Evolutionary conservation across 2,113 vertebrate genomes (phyloP).

Genomic region (Lathamus discolor): DNA sequence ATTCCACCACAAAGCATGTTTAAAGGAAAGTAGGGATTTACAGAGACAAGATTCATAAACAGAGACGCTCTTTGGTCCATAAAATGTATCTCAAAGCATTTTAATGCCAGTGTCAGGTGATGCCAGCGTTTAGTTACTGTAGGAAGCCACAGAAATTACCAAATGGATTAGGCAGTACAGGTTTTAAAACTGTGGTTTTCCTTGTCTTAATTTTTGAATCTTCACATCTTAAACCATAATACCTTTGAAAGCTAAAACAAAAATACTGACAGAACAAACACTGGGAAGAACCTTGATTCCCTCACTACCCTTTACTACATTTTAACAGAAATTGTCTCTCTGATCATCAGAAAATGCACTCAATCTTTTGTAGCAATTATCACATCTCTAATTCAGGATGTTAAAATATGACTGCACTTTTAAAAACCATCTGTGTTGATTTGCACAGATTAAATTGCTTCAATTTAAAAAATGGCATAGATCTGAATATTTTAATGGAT

Average conservation of each 20-base stretch:
- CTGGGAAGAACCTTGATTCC: neutral
- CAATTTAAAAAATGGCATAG: neutral
- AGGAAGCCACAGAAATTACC: neutral
- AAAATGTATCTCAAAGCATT: constrained; percentile 4
- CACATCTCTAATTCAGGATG: neutral
- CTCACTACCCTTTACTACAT: neutral
- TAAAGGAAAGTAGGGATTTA: neutral
- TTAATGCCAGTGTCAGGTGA: neutral
- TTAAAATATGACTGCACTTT: neutral
- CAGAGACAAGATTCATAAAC: neutral
- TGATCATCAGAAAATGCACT: neutral
- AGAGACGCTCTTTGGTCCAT: constrained; percentile 12
- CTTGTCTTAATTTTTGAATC: neutral
- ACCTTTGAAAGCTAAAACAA: neutral
- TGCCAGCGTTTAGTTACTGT: neutral
- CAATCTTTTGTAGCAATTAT: neutral
- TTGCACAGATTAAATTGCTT: neutral
- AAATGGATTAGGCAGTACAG: neutral
- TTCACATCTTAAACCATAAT: neutral
- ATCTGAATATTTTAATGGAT: neutral
- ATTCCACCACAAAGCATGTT: neutral
- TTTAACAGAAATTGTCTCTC: neutral
- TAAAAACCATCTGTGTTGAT: neutral
- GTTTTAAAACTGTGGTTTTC: neutral
- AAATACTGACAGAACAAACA: neutral